A percentile compares a stretch with the other conserved stretches of the same genome.
Conservation (phyloP, 2,888 invertebrate genomes). For the Cryptocheilus praepositus region DNA sequence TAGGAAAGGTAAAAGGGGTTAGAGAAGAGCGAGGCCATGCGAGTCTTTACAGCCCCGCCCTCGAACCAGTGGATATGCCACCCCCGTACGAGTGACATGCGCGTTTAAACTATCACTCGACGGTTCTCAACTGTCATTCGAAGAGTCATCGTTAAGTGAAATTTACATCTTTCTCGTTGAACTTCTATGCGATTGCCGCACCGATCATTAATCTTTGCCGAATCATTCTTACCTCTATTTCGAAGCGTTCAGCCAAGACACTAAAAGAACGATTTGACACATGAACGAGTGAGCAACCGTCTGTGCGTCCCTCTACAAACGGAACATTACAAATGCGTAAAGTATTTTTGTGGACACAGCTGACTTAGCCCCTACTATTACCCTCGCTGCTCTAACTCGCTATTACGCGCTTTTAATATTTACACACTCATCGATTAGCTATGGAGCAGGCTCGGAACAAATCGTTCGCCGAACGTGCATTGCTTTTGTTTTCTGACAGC, state of each 20-base stretch:
- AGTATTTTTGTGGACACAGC: slow-evolving; percentile 53
- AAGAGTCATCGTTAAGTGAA: too few species aligned
- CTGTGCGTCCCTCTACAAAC: too few species aligned
- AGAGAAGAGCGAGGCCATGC: slow-evolving; percentile 53
- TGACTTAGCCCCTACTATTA: slow-evolving; percentile 45
- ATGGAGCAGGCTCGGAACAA: slow-evolving; percentile 17
- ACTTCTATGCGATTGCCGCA: too few species aligned
- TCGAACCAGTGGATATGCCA: slow-evolving; percentile 44
- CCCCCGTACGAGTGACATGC: slow-evolving; percentile 53
- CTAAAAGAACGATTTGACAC: too few species aligned
- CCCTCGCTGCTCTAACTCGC: slow-evolving; percentile 48
- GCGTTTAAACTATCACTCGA: slow-evolving; percentile 39
- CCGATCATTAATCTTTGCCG: too few species aligned
- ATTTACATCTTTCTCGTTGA: too few species aligned
- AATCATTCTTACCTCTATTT: too few species aligned
- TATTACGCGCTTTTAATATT: slow-evolving; percentile 53
- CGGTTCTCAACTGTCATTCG: slow-evolving; percentile 51
- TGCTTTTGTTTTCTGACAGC: slow-evolving; percentile 8
- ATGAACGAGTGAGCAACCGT: too few species aligned
- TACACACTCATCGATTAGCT: slow-evolving; percentile 48
- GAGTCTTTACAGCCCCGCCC: slow-evolving; percentile 52
- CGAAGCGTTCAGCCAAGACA: too few species aligned
- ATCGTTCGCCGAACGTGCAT: slow-evolving; percentile 24
- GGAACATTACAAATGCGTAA: slow-evolving; percentile 23
- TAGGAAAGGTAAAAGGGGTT: slow-evolving; percentile 46